Percentiles rank a stretch among this genome's conserved stretches.
Evolutionary conservation across 1,140 invertebrate genomes (phyloP).

Genomic region (Camponotus pennsylvanicus): DNA sequence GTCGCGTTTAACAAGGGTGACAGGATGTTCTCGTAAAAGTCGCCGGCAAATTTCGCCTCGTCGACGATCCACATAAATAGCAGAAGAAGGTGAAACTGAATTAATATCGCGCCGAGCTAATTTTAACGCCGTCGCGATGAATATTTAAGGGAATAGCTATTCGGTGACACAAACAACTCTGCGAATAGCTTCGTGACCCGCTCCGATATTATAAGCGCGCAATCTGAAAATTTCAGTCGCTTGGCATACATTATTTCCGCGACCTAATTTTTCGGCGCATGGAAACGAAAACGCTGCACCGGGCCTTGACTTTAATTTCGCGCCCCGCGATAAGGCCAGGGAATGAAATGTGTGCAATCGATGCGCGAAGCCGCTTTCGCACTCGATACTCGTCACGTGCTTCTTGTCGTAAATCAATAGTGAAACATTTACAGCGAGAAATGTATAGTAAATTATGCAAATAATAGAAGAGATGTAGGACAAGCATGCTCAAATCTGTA

Average conservation of each 20-base stretch:
- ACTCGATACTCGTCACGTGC: constrained; percentile 20
- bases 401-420: constrained; percentile 3
- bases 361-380: constrained; percentile 2
- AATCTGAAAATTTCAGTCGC: constrained; percentile 43
- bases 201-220: background rate
- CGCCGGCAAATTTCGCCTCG: background rate
- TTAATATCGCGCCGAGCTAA: constrained; percentile 33
- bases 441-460: background rate
- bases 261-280: constrained; percentile 53
- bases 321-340: constrained; percentile 31
- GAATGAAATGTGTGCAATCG: constrained; percentile 33
- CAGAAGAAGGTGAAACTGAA: constrained; percentile 11
- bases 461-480: background rate
- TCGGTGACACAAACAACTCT: constrained; percentile 23
- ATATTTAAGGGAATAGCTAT: constrained; percentile 39
- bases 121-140: constrained; percentile 36
- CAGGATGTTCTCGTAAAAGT: background rate
- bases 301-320: constrained; percentile 58
- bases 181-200: constrained; percentile 49
- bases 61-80: constrained; percentile 20
- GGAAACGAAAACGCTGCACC: constrained; percentile 28
- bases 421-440: background rate
- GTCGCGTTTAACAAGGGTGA: constrained; percentile 1
- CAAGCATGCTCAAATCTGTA: background rate
- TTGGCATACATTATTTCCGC: constrained; percentile 17